Base-by-base conservation (phyloP, 2,113 vertebrate species). In the Ameiurus melas region DNA sequence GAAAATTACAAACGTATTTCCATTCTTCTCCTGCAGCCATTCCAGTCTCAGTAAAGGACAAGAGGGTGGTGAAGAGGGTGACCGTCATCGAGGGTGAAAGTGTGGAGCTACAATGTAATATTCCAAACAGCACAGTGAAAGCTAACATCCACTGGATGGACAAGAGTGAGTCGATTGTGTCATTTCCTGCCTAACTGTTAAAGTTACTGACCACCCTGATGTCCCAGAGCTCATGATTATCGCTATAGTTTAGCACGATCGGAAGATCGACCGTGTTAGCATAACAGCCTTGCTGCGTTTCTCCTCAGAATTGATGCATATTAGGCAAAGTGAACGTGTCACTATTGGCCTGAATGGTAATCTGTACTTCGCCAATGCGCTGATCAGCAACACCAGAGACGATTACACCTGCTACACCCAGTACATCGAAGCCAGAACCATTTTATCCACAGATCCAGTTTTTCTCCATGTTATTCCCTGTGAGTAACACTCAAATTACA, bases 351-450 rank as follows among this genome's bases (percentile, higher is more conserved):
- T 96, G 87, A 94, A 97, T 0, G 97, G 97, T 27, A 96, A 96
- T 89, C 93, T 99, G 19, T 98, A 97, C 91, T 97, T 98, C 5
- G 92, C 97, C 22, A 97, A 99, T 0, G 93, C 97, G 0, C 10
- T 93, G 13, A 84, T 7, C 33, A 90, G 3, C 0, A 97, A 98
- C 94, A 96, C 94, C 87, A 95, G 93, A 86, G 90, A 94, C 0
- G 97, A 98, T 92, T 98, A 97, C 92, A 96, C 94, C 91, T 99
- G 97, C 92, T 92, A 97, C 0, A 96, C 96, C 1, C 96, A 97
- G 91, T 98, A 97, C 80, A 20, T 87, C 0, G 92, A 89, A 0
- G 96, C 97, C 81, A 93, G 96, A 55, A 97, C 96, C 43, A 96
- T 98, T 70, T 95, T 98, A 9, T 96, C 96, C 0, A 96, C 95